A percentile compares a stretch with the other conserved stretches of the same genome.
Evolutionary conservation across 2,888 invertebrate species (phyloP).

Genomic region (Deilephila elpenor): DNA sequence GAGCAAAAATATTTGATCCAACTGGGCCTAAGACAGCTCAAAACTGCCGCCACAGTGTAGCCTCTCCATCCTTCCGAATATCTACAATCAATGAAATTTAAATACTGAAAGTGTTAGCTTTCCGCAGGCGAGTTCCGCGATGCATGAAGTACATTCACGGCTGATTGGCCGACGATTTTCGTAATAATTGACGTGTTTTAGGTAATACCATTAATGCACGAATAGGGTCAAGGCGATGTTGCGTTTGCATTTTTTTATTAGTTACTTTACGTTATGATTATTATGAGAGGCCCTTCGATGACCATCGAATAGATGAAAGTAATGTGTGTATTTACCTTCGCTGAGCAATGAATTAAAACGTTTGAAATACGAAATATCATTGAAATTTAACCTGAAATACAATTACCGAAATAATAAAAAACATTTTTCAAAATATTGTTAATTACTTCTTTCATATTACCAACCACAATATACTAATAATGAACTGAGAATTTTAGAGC

Average conservation of each 20-base stretch:
- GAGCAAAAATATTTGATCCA: too few relatives aligned
- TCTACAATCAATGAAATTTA: neutral
- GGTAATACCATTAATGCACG: slow-evolving; percentile 34
- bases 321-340: too few relatives aligned
- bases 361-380: too few relatives aligned
- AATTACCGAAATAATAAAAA: too few relatives aligned
- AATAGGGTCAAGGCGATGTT: slow-evolving; percentile 49
- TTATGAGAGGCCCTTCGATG: neutral
- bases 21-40: too few relatives aligned
- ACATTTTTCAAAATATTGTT: too few relatives aligned
- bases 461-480: too few relatives aligned
- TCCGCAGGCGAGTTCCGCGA: slow-evolving; percentile 24
- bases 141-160: slow-evolving; percentile 38
- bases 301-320: neutral
- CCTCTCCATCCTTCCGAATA: neutral
- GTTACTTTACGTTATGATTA: neutral
- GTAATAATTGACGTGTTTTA: slow-evolving; percentile 38
- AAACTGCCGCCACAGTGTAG: neutral
- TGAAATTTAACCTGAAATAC: too few relatives aligned
- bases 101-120: slow-evolving; percentile 23
- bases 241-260: slow-evolving; percentile 24
- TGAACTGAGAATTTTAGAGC: too few relatives aligned
- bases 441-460: too few relatives aligned
- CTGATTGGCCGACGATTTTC: slow-evolving; percentile 39
- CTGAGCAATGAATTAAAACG: too few relatives aligned